Base-by-base conservation (phyloP, 1,140 invertebrate species). In the Trissolcus basalis region DNA sequence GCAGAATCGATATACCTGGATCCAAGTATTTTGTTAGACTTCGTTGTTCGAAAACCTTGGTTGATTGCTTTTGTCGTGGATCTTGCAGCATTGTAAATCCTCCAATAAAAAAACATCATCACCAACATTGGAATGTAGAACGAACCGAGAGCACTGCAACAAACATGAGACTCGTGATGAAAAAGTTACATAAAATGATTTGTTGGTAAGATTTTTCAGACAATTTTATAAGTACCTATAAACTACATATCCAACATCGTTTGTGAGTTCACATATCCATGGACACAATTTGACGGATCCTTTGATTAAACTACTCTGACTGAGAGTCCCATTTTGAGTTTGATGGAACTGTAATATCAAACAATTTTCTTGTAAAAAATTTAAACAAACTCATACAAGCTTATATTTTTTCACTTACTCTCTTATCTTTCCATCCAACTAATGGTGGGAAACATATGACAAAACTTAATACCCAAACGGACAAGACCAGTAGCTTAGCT, bases 81-180 rank as follows among this genome's bases (percentile, higher is more conserved):
- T 1, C 96, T 93, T 12, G 96, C 96, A 0, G 96, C 96, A 59
- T 94, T 92, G 89, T 98, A 98, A 78, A 99, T 98, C 71, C 95
- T 91, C 91, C 96, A 96, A 88, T 99, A 98, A 89, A 99, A 96
- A 90, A 98, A 97, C 51, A 98, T 90, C 95, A 98, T 98, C 35
- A 98, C 93, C 76, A 97, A 92, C 93, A 97, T 97, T 9, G 97
- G 97, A 79, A 98, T 94, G 86, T 97, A 97, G 91, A 99, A 99
- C 51, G 96, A 97, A 7, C 97, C 96, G 15, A 97, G 91, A 1
- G 97, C 96, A 61, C 76, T 78, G 70, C 32, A 74, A 78, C 63
- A 73, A 6, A 27, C 19, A 27, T 6, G 19, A 27, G 2, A 27
- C 19, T 27, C 19, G 19, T 27, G 19, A 78, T 67, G 41, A 73